Percentiles rank a stretch among this genome's conserved stretches.
Conservation (phyloP, 2,797 vertebrate species). For the Prionace glauca region DNA sequence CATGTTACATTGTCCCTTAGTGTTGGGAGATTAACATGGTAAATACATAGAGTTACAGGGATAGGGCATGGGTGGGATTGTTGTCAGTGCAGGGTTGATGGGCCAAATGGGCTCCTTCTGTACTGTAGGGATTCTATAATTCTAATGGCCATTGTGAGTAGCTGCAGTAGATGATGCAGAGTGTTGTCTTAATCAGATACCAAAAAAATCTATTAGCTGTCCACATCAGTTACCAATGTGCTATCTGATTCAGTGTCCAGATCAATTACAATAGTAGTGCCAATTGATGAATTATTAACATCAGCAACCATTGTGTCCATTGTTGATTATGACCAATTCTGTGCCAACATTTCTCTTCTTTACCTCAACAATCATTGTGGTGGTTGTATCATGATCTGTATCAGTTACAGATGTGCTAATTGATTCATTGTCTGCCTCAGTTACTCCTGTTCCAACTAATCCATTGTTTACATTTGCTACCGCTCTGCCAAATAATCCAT, state of each 20-base stretch:
- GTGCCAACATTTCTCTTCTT: not conserved
- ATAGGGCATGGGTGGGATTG: too few relatives aligned
- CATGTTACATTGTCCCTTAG: too few relatives aligned
- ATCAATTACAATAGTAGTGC: not conserved
- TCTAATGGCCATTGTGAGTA: too few relatives aligned
- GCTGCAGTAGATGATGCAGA: too few relatives aligned
- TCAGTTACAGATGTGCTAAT: not conserved
- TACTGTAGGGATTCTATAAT: too few relatives aligned
- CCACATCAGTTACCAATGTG: not conserved
- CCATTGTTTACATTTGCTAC: not conserved
- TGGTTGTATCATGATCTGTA: not conserved
- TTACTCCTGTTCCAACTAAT: not conserved
- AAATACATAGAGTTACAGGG: too few relatives aligned
- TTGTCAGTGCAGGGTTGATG: too few relatives aligned
- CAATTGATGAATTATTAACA: not conserved
- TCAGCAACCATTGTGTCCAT: not conserved
- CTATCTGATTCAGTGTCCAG: not conserved
- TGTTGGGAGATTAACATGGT: too few relatives aligned
- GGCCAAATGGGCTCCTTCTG: too few relatives aligned
- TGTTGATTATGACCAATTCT: not conserved
- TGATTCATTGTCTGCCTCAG: not conserved
- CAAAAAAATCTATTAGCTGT: not conserved
- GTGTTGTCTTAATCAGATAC: too few relatives aligned
- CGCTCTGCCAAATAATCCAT: not conserved
- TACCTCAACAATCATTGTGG: not conserved